Base-by-base conservation (phyloP, 2,888 invertebrate genomes). In the Ophion costatus region DNA sequence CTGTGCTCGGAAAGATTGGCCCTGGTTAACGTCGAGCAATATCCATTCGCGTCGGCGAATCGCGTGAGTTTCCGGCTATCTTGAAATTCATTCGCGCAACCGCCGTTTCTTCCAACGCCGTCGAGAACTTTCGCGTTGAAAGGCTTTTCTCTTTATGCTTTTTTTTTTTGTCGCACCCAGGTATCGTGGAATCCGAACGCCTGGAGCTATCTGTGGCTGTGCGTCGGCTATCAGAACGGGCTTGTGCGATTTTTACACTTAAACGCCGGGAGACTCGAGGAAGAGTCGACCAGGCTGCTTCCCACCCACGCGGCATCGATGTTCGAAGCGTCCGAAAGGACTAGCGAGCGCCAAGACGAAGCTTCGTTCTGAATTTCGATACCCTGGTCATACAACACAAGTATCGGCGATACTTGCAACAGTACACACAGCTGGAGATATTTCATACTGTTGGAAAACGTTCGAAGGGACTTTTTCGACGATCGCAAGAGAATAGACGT, bases 141-240 rank as follows among this genome's bases (percentile, higher is more conserved):
- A 71, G 20, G n/a, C 20, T 14, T 5, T 59, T 61, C 33, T 20
- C n/a, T n/a, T 29, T 29, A 29, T 29, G n/a, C n/a, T 45, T 29
- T 67, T 79, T 79, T 33, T 79, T 45, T 33, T 66, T 82, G 17
- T 51, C 14, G 1, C 51, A 17, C 86, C 5, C 86, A 94, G 93
- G 90, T 94, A 22, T 87, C 93, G 1, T 95, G 94, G 94, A 95
- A 94, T 89, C 94, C 94, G n/a, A 95, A 95, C 87, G 81, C 91
- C 9, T 92, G 93, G 88, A 94, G 94, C 85, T 94, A 94, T 86
- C 88, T 94, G 20, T 94, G 94, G 94, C 83, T 94, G 1, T 93
- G 93, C 33, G 90, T 90, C 9, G 94, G 94, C 14, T 94, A 94
- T 70, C 94, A 94, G 85, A 94, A 94, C 84, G 95, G 95, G 9